Evolutionary conservation across 2,113 vertebrate genomes (phyloP).

Genomic region (Nasalis larvatus): DNA sequence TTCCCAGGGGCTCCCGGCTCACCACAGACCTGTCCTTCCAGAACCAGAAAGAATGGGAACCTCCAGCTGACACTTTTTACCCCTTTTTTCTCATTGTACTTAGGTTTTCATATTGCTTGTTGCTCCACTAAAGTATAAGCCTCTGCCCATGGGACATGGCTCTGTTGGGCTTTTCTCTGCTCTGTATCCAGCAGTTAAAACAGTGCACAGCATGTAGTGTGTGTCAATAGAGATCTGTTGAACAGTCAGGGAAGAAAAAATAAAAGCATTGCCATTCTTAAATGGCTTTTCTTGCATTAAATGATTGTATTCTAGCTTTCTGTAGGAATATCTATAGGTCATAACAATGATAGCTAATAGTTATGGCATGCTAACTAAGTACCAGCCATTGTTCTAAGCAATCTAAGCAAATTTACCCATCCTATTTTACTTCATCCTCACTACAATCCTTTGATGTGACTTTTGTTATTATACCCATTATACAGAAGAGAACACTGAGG

Average conservation of each 20-base stretch:
- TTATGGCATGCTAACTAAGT: background rate
- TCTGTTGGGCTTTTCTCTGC: accelerated
- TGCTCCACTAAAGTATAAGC: background rate
- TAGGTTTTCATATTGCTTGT: background rate
- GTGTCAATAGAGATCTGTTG: background rate
- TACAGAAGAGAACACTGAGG: background rate
- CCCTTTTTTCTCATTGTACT: background rate
- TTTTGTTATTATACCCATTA: background rate
- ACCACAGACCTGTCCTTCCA: background rate
- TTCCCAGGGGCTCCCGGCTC: too few relatives aligned
- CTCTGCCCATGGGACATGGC: background rate
- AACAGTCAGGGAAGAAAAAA: background rate
- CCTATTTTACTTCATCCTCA: background rate
- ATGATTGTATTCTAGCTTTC: background rate
- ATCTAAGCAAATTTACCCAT: background rate
- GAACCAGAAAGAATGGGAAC: background rate
- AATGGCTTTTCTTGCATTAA: background rate
- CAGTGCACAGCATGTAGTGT: background rate
- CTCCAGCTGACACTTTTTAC: background rate
- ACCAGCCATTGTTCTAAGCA: background rate
- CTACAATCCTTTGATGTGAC: accelerated
- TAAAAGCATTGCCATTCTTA: background rate
- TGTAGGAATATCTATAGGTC: background rate
- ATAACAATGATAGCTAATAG: background rate
- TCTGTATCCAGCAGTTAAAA: background rate